Percentiles rank a stretch among this genome's conserved stretches.
Evolutionary conservation across 2,113 vertebrate species (phyloP).

Genomic region (Mormoops blainvillei): DNA sequence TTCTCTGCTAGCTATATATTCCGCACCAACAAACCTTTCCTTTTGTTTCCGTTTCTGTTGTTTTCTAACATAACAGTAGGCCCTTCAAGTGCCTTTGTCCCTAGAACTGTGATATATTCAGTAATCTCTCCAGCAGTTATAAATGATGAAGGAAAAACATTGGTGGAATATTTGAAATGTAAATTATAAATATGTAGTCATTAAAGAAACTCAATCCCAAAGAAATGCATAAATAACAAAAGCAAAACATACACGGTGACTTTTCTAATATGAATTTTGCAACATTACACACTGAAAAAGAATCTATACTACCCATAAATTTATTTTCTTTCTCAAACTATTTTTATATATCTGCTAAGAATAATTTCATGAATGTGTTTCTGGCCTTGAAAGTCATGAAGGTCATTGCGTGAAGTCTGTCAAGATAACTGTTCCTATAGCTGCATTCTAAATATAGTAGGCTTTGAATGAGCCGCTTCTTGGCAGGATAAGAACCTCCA

Average conservation of each 20-base stretch:
- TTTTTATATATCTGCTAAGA: background rate
- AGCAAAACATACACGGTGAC: background rate
- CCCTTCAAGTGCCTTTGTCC: background rate
- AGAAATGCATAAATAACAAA: conserved; percentile 43
- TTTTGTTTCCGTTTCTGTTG: background rate
- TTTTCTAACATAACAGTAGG: conserved; percentile 5
- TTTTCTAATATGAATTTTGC: background rate
- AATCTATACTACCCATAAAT: background rate
- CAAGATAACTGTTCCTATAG: background rate
- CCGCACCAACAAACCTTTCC: background rate
- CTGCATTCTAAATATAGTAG: background rate
- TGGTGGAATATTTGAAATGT: conserved; percentile 40
- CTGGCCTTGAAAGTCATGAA: conserved; percentile 2
- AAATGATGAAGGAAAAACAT: conserved; percentile 6
- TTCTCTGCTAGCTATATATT: background rate
- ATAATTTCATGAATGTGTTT: background rate
- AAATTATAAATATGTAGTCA: conserved; percentile 38
- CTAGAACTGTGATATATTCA: background rate
- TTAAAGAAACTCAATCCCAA: conserved; percentile 23
- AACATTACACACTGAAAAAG: background rate
- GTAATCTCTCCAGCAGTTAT: background rate
- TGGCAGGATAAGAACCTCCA: background rate
- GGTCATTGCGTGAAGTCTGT: background rate
- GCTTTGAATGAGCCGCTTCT: background rate
- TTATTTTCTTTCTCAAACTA: background rate